Conservation (phyloP, 1,140 invertebrate species). For the Drosophila azteca region DNA sequence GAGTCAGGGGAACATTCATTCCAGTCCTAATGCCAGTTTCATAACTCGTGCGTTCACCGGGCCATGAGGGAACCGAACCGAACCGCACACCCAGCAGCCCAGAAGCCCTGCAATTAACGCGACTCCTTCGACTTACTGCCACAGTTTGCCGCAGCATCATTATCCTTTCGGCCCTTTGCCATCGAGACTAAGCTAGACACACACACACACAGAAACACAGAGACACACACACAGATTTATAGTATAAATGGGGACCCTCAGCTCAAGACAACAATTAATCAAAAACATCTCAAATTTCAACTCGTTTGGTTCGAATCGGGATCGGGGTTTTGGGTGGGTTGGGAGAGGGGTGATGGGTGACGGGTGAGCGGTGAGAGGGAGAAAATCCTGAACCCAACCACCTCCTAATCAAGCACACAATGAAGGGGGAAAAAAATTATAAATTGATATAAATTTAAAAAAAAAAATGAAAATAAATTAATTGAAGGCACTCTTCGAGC, state of each 20-base stretch:
- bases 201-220: conserved; percentile 24
- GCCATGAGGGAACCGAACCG: conserved; percentile 32
- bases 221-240: conserved; percentile 30
- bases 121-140: conserved; percentile 50
- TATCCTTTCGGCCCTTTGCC: conserved; percentile 45
- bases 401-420: conserved; percentile 70
- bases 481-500: conserved; percentile 40
- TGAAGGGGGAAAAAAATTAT: conserved; percentile 66
- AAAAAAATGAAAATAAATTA: conserved; percentile 69
- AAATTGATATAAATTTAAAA: conserved; percentile 79
- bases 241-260: conserved; percentile 17
- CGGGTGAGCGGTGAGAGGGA: too few species aligned
- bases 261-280: conserved; percentile 57
- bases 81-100: conserved; percentile 20
- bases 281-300: conserved; percentile 59
- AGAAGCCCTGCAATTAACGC: conserved; percentile 71
- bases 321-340: too few species aligned
- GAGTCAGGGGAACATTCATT: conserved; percentile 54
- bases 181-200: conserved; percentile 40
- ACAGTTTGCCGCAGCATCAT: conserved; percentile 46
- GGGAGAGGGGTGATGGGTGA: too few species aligned
- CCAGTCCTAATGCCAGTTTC: conserved; percentile 75
- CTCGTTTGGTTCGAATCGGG: conserved; percentile 26
- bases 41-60: conserved; percentile 77
- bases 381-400: conserved; percentile 43